phyloP scores from a whole-genome alignment of 2,797 vertebrate species.

The Melanogrammus aeglefinus region DNA sequence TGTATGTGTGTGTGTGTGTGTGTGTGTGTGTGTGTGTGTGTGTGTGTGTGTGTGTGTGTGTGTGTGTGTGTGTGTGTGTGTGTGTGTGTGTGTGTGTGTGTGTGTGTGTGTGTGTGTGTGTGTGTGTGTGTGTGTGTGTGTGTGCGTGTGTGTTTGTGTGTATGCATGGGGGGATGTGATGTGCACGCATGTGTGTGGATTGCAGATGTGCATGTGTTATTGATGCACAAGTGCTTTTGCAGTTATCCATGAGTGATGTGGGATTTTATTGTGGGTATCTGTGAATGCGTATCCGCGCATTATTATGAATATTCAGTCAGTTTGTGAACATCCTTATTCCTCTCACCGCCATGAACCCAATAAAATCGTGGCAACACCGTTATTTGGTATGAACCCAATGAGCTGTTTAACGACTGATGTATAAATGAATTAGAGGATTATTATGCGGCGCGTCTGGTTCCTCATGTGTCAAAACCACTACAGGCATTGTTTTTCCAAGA shows the following conservation, averaged over 20 bases:
- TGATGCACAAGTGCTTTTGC: background rate
- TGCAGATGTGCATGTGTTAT: too few relatives aligned
- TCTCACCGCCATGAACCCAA: background rate
- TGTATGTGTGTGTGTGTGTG: slow-evolving; percentile 5
- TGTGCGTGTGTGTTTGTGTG: slow-evolving; percentile 4
- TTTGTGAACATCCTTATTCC: background rate
- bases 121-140: slow-evolving; percentile 2
- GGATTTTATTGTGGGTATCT: background rate
- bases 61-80: slow-evolving; percentile 6
- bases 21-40: slow-evolving; percentile 3
- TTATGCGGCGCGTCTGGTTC: background rate
- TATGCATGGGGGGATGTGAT: background rate
- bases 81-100: slow-evolving; percentile 6
- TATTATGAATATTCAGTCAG: background rate
- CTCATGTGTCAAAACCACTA: too few relatives aligned
- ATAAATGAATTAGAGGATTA: background rate
- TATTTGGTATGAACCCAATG: background rate
- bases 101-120: slow-evolving; percentile 7
- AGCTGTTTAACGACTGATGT: background rate
- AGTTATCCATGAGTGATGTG: background rate
- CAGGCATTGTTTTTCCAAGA: too few relatives aligned
- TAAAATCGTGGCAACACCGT: too few relatives aligned
- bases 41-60: slow-evolving; percentile 1
- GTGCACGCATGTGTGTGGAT: background rate
- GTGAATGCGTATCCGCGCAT: background rate